Evolutionary conservation across 2,888 invertebrate species (phyloP), one percentile per base, ranked within the genome.

Genomic region (Polymixis lichenea): DNA sequence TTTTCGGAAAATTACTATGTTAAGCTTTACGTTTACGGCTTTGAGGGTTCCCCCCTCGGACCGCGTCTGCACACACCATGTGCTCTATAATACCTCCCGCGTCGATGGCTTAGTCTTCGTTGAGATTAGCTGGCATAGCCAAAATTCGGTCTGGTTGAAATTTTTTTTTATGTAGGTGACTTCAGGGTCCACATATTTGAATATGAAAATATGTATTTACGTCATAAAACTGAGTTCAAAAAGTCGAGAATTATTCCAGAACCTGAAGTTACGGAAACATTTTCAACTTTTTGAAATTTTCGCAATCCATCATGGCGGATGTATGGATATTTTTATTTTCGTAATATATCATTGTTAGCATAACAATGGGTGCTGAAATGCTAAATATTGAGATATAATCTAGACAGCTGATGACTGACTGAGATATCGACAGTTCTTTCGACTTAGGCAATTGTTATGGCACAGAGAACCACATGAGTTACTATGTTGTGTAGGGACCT

Each of bases 301-400:
- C 67, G 69, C 69, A 85, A 82, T 68, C 28, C 43, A 43, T 53
- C 38, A 60, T 73, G 72, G 72, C 58, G 65, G 73, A 51, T 77
- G 17, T 71, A 69, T 38, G 61, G 67, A 80, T 74, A 73, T 77
- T 46, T 53, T 60, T 62, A 72, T 79, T 82, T 77, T 82, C 77
- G 74, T 60, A 86, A 85, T 78, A 78, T 76, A 72, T 85, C 82
- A 86, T 88, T 88, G 88, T 84, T 82, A 69, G n/a, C 53, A 32
- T 38, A 81, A 87, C 87, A 87, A 87, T 87, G 70, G 84, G 75
- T 69, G 84, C 80, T 84, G 76, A 87, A 84, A 86, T 79, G 69
- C 61, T 68, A 80, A 85, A 88, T 79, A 74, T 80, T 72, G 64
- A 73, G 88, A 87, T 86, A 32, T 32, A 28, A 86, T 88, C 88